phyloP scores from a whole-genome alignment of 2,113 vertebrate genomes.

The Ceratotherium simum region DNA sequence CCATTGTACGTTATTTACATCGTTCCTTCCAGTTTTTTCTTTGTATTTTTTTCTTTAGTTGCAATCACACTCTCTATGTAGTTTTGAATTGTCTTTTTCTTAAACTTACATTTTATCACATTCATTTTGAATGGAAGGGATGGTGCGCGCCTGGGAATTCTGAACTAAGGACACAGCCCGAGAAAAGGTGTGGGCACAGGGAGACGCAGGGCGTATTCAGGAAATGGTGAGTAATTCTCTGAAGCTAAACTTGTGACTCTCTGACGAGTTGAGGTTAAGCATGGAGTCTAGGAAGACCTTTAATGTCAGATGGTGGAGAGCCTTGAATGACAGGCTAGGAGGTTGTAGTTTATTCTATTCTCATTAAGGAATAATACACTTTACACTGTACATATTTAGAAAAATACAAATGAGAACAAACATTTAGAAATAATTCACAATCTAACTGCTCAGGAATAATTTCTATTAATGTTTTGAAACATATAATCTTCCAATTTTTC shows the following conservation, averaged over 20 bases:
- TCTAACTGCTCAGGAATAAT: not conserved
- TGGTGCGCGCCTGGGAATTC: not conserved
- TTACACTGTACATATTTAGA: not conserved
- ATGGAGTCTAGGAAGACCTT: not conserved
- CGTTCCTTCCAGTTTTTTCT: not conserved
- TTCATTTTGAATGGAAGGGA: not conserved
- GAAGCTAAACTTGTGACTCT: not conserved
- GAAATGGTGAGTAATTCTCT: not conserved
- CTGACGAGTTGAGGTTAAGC: not conserved
- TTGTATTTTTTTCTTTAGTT: not conserved
- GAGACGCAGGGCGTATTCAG: not conserved
- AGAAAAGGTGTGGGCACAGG: not conserved
- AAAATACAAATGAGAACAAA: not conserved
- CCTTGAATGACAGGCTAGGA: not conserved
- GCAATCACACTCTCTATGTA: not conserved
- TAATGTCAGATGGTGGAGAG: not conserved
- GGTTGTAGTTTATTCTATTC: not conserved
- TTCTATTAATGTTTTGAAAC: not conserved
- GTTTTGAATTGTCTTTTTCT: not conserved
- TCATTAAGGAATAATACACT: not conserved
- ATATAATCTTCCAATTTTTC: not conserved
- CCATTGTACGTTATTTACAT: not conserved
- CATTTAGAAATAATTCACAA: not conserved
- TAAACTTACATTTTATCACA: not conserved
- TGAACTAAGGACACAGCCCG: not conserved